phyloP scores from a whole-genome alignment of 2,888 invertebrate species.

The Blomia tropicalis region DNA sequence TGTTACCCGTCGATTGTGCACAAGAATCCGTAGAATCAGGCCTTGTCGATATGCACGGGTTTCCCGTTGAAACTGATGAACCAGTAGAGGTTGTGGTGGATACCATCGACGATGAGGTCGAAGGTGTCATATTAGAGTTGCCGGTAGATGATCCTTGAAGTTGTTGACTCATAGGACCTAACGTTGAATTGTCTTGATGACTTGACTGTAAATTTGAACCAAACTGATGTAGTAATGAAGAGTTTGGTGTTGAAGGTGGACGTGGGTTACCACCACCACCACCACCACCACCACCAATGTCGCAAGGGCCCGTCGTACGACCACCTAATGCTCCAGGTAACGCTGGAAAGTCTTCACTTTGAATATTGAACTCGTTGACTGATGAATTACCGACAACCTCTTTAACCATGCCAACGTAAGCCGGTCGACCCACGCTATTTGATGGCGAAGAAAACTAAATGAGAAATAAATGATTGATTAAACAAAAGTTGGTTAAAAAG shows the following conservation, averaged over 20 bases:
- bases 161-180: neutral
- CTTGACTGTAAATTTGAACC: neutral
- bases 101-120: neutral
- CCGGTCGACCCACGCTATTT: conserved; percentile 16
- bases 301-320: too few species aligned
- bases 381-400: conserved; percentile 20
- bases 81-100: neutral
- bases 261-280: conserved; percentile 24
- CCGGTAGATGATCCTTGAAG: neutral
- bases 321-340: conserved; percentile 54
- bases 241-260: neutral
- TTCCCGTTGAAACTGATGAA: neutral
- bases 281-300: neutral
- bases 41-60: neutral
- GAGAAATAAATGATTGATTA: neutral
- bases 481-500: neutral
- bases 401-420: conserved; percentile 26
- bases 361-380: conserved; percentile 83
- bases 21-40: conserved; percentile 4
- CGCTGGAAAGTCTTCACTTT: conserved; percentile 97
- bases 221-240: neutral
- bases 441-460: conserved; percentile 16
- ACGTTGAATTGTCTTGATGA: neutral
- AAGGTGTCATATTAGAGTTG: neutral
- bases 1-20: neutral